Base-by-base conservation (phyloP, 2,797 vertebrate species). In the Lagocephalus sceleratus region DNA sequence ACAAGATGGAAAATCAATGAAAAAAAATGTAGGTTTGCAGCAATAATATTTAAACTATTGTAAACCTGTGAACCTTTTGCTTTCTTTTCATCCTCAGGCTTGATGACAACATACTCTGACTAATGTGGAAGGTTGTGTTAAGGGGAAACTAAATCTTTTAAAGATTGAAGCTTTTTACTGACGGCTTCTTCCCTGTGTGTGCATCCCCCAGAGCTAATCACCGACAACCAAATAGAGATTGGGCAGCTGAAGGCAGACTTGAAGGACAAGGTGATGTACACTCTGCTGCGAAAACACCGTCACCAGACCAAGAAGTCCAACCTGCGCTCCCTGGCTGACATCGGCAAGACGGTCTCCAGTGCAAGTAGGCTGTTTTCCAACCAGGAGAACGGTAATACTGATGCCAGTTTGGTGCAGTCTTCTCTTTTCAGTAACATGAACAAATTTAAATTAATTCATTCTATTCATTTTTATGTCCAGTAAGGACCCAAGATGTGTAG, bases 281-380 rank as follows among this genome's bases (percentile, higher is more conserved):
- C 97, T 0, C 75, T 99, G 85, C 92, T 99, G 57, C 92, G 96
- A 82, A 97, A 92, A 79, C 97, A 99, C 78, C 92, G 94, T 21
- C 96, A 99, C 83, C 97, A 98, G 88, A 98, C 96, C 76, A 99
- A 98, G 92, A 99, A 99, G 75, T 98, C 95, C 78, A 98, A 97
- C 87, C 93, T 98, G 51, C 95, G 96, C 29, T 98, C 97, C 0
- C 87, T 98, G 88, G 95, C 96, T 7, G 95, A 98, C 89, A 98
- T 98, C 6, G 96, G 95, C 72, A 98, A 94, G 92, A 98, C 97
- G 19, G 95, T 98, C 85, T 98, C 97, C 90, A 96, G 94, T 92
- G 95, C 97, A 94, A 98, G 97, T 95, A 95, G 95, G 94, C 94
- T 97, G 94, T 98, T 97, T 94, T 89, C 94, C 93, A 95, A 88